Percentiles rank a stretch among this genome's conserved stretches.
phyloP scores from a whole-genome alignment of 2,888 invertebrate genomes.

The Eupithecia exiguata region DNA sequence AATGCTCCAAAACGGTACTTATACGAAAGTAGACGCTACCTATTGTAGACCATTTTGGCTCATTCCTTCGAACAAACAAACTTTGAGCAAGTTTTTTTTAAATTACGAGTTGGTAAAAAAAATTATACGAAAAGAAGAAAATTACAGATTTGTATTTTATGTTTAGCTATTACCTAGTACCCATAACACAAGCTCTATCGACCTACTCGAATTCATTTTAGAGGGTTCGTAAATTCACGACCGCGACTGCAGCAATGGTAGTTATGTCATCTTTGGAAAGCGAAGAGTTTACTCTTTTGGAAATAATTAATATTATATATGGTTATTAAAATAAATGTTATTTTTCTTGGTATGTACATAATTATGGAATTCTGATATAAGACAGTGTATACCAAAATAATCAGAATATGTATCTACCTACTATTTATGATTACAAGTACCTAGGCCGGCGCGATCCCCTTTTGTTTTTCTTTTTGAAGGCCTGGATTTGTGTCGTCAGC shows the following conservation, averaged over 20 bases:
- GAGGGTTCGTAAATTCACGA: background rate
- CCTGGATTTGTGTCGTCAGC: too few relatives aligned
- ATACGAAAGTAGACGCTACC: background rate
- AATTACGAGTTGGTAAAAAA: background rate
- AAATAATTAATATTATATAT: conserved; percentile 24
- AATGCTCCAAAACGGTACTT: conserved; percentile 14
- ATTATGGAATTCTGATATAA: background rate
- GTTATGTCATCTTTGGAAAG: conserved; percentile 35
- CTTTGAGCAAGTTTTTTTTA: background rate
- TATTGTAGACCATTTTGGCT: background rate
- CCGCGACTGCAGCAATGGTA: background rate
- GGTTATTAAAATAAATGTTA: conserved; percentile 21
- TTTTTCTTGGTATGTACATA: background rate
- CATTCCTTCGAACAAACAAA: background rate
- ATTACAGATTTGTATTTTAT: too few relatives aligned
- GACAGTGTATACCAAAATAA: background rate
- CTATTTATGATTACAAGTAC: too few relatives aligned
- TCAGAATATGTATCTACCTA: too few relatives aligned
- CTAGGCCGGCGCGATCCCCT: too few relatives aligned
- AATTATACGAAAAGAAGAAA: too few relatives aligned
- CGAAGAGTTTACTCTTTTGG: conserved; percentile 41
- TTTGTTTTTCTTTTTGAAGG: too few relatives aligned
- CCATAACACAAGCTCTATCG: too few relatives aligned
- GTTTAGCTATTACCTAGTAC: too few relatives aligned
- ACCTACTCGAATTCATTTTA: background rate